Base-by-base conservation (phyloP, 2,888 invertebrate species). In the Toxonevra muliebris region DNA sequence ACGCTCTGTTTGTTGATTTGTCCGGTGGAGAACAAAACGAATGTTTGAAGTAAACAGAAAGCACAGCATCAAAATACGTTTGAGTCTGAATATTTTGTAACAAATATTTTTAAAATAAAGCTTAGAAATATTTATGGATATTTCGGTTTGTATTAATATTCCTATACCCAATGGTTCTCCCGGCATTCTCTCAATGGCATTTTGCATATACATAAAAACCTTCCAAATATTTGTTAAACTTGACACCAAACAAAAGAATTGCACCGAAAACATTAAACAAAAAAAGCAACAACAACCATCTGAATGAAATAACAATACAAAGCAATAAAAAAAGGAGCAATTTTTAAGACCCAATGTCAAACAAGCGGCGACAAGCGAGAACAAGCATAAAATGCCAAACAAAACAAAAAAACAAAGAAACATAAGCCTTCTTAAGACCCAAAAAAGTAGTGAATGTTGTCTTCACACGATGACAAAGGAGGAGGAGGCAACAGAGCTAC, bases 161-260 rank as follows among this genome's bases (percentile, higher is more conserved):
- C 30, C 30, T 30, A 7, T 4, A 30, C 7, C 7, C 30, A 30
- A 30, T 30, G 30, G 3, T 30, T 30, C 7, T 2, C 7, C 7
- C 30, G 30, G 30, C 7, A 30, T 30, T 30, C 30, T 30, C 30
- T 30, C 30, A 30, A 30, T 30, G 30, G 30, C 30, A 30, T 17
- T 19, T 54, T n/a, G 54, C 10, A 17, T 54, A 54, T 20, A 9
- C 50, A 61, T 64, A 64, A 66, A 54, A 60, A 60, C 59, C 73
- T 77, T 76, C 76, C 74, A 80, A 80, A 80, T 80, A 79, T 80
- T 81, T 80, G 80, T 78, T 80, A 79, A 80, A 80, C 80, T 80
- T 80, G 80, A 80, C 80, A 80, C 80, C 80, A 81, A 79, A 80
- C 80, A 81, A 81, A 81, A 80, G 79, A 79, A 79, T 78, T 78